Conservation (phyloP, 1,140 invertebrate species). For the Drosophila littoralis region DNA sequence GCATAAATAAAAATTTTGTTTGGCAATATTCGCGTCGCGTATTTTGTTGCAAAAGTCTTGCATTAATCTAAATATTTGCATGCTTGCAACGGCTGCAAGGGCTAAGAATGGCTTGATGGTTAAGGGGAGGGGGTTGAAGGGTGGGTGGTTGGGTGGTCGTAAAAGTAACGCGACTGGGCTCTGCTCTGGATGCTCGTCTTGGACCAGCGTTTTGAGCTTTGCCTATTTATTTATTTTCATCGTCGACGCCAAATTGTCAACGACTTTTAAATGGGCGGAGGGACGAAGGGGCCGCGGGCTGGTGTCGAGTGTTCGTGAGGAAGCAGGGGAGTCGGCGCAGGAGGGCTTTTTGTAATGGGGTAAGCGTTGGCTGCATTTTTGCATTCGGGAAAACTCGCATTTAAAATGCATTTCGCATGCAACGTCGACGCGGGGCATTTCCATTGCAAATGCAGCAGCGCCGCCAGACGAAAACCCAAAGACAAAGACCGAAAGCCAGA, state of each 20-base stretch:
- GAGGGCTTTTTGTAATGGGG: constrained; percentile 4
- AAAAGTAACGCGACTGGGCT: background rate
- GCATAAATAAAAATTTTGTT: constrained; percentile 81
- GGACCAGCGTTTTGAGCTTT: constrained; percentile 34
- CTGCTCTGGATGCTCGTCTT: constrained; percentile 2
- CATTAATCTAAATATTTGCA: constrained; percentile 83
- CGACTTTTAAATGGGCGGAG: constrained; percentile 47
- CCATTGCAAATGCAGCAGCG: constrained; percentile 72
- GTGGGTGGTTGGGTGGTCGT: background rate
- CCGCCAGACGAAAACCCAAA: constrained; percentile 48
- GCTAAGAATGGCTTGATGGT: background rate
- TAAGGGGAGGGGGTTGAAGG: background rate
- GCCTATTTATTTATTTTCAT: constrained; percentile 81
- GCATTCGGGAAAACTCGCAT: constrained; percentile 61
- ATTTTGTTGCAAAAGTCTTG: constrained; percentile 82
- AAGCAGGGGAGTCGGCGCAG: background rate
- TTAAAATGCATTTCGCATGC: constrained; percentile 80
- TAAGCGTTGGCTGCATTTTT: constrained; percentile 37
- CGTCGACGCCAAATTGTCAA: constrained; percentile 70
- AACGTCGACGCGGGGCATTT: constrained; percentile 58
- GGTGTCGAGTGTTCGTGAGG: too few species aligned
- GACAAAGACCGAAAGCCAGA: constrained; percentile 41
- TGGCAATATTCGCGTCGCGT: constrained; percentile 79
- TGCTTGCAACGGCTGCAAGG: constrained; percentile 49
- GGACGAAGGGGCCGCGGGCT: background rate